Percentiles rank a stretch among this genome's conserved stretches.
These are phyloP conservation scores for Otolemur crassicaudatus DNA, from an alignment of 2,797 vertebrate genomes.

Conservation along the genomic window DNA sequence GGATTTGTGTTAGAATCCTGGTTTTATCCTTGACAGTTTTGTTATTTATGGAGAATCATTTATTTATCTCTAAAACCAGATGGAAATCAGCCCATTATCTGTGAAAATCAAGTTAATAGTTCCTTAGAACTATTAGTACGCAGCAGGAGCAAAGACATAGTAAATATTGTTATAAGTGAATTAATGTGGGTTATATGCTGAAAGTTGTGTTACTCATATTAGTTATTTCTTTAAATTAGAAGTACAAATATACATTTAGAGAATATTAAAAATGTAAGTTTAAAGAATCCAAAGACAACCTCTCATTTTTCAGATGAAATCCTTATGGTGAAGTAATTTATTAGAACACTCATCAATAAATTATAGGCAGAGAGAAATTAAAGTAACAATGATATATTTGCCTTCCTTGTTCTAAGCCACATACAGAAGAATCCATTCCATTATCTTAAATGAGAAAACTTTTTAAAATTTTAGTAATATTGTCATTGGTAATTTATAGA, in stretches of 20 bases:
- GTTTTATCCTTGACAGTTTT: not conserved
- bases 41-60: not conserved
- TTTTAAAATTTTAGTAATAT: not conserved
- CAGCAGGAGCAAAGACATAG: not conserved
- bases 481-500: not conserved
- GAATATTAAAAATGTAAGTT: not conserved
- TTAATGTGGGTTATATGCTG: not conserved
- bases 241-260: not conserved
- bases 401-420: not conserved
- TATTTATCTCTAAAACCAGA: conserved; percentile 6
- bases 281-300: not conserved
- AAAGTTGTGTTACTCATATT: not conserved
- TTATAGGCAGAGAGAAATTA: not conserved
- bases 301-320: not conserved
- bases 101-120: not conserved
- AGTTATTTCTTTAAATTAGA: not conserved
- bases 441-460: not conserved
- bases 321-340: not conserved
- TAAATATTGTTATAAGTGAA: not conserved
- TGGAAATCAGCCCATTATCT: not conserved
- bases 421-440: not conserved
- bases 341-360: not conserved
- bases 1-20: not conserved
- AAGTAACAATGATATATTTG: not conserved
- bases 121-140: not conserved